phyloP scores from a whole-genome alignment of 2,797 vertebrate genomes.

The Eulemur albifrons region DNA sequence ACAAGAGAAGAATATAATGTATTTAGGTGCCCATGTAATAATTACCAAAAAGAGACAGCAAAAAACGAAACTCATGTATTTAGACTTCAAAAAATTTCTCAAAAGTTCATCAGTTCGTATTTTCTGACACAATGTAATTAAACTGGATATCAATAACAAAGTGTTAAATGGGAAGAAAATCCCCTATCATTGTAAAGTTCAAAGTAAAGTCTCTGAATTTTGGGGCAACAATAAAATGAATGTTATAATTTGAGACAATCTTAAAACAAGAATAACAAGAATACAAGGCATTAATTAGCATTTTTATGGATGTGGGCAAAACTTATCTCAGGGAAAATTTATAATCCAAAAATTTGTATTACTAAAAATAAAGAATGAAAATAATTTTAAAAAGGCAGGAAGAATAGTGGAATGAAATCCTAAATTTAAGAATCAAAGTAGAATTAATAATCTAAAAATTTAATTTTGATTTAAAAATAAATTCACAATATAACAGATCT shows the following conservation, averaged over 20 bases:
- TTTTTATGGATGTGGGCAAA: neutral
- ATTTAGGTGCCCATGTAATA: neutral
- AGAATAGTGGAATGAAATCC: neutral
- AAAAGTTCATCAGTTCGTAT: neutral
- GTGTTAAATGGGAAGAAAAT: neutral
- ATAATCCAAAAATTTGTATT: constrained; percentile 1
- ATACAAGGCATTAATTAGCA: neutral
- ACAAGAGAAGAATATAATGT: neutral
- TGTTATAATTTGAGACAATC: neutral
- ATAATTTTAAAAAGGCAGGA: neutral
- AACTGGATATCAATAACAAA: neutral
- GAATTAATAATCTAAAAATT: neutral
- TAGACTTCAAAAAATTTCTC: neutral
- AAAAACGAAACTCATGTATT: neutral
- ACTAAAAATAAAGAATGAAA: neutral
- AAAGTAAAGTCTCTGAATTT: neutral
- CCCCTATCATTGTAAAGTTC: neutral
- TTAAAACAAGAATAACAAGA: constrained; percentile 21
- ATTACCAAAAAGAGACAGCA: neutral
- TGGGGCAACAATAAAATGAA: neutral
- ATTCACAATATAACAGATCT: neutral
- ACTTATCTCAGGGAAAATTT: neutral
- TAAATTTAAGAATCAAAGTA: neutral
- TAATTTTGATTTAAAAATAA: constrained; percentile 20
- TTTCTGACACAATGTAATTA: neutral